phyloP scores from a whole-genome alignment of 2,888 invertebrate species.

The Plebejus melissa region DNA sequence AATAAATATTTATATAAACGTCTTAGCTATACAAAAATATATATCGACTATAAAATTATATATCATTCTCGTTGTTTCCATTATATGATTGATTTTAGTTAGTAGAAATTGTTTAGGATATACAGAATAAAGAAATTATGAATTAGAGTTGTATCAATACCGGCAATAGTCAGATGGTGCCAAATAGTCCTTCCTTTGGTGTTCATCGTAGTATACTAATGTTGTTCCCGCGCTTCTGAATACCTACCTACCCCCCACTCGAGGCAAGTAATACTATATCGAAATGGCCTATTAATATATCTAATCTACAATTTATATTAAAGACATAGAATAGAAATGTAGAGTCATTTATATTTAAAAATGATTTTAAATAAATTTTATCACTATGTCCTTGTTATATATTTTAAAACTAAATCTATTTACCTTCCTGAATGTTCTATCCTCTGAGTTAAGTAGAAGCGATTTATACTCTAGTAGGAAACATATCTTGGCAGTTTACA shows the following conservation, averaged over 20 bases:
- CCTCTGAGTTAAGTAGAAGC: background rate
- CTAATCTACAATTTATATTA: background rate
- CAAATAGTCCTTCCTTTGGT: conserved; percentile 40
- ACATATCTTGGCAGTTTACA: conserved; percentile 33
- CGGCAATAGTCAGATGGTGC: conserved; percentile 40
- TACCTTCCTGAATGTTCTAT: background rate
- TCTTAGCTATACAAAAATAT: background rate
- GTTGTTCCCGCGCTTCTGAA: conserved; percentile 31
- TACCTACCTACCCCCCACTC: conserved; percentile 26
- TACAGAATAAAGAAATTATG: conserved; percentile 34
- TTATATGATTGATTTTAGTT: conserved; percentile 36
- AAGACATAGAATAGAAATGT: background rate
- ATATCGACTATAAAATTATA: background rate
- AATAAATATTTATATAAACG: background rate
- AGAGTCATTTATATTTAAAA: background rate
- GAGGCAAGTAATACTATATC: conserved; percentile 21
- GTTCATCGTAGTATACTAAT: conserved; percentile 35
- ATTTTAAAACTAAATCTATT: conserved; percentile 8
- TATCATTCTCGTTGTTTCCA: conserved; percentile 33
- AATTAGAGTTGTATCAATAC: conserved; percentile 35
- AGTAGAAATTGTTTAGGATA: conserved; percentile 37
- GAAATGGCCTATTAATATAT: background rate
- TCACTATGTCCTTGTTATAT: background rate
- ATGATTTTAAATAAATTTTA: background rate
- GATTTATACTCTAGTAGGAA: background rate